Evolutionary conservation across 2,888 invertebrate species (phyloP).

Genomic region (Hermaeophaga mercurialis): DNA sequence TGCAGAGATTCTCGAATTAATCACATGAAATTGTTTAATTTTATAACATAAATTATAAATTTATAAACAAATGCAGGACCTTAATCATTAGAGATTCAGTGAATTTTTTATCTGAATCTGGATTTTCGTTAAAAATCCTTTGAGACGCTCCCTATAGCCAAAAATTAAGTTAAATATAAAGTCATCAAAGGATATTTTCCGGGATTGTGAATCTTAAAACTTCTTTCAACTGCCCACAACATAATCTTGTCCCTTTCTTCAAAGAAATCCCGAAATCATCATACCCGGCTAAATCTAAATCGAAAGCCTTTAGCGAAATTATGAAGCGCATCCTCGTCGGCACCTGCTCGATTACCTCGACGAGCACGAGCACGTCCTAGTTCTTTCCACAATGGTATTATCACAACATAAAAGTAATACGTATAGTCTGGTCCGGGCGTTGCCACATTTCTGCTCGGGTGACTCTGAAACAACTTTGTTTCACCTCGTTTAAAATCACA

Average conservation of each 20-base stretch:
- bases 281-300: constrained; percentile 15
- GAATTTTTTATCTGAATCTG: background rate
- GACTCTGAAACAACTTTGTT: constrained; percentile 48
- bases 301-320: constrained; percentile 16
- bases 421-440: constrained; percentile 32
- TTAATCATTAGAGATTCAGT: background rate
- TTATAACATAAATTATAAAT: too few species aligned
- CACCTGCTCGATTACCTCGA: constrained; percentile 27
- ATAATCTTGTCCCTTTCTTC: constrained; percentile 15
- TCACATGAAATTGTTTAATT: too few species aligned
- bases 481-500: constrained; percentile 50
- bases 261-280: constrained; percentile 20
- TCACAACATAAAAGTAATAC: constrained; percentile 37
- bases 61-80: too few species aligned
- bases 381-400: constrained; percentile 34
- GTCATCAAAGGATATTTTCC: constrained; percentile 13
- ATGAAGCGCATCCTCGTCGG: constrained; percentile 18
- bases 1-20: too few species aligned
- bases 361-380: constrained; percentile 19
- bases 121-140: background rate
- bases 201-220: constrained; percentile 10
- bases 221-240: constrained; percentile 2
- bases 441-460: constrained; percentile 35
- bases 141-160: background rate
- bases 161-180: constrained; percentile 3